Evolutionary conservation across 2,113 vertebrate species (phyloP).

Genomic region (Nematolebias whitei): DNA sequence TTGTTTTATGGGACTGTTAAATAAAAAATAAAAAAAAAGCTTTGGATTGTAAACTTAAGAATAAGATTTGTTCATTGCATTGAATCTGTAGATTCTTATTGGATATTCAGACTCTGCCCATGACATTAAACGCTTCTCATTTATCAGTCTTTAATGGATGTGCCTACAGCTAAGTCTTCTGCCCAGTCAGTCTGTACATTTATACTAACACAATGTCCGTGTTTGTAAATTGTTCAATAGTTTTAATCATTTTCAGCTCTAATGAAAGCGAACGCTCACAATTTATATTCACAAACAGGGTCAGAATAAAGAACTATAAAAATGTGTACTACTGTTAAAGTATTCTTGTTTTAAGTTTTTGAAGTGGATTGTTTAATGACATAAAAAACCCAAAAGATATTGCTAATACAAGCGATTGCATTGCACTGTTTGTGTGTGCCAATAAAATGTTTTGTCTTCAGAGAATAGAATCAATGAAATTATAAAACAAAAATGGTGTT

Average conservation of each 20-base stretch:
- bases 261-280: slow-evolving; percentile 57
- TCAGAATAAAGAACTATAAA: slow-evolving; percentile 25
- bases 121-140: slow-evolving; percentile 14
- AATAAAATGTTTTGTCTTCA: too few species aligned
- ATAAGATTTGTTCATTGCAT: background rate
- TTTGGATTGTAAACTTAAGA: background rate
- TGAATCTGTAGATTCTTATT: background rate
- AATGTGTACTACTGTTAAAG: too few species aligned
- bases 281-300: slow-evolving; percentile 36
- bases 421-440: too few species aligned
- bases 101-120: background rate
- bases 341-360: too few species aligned
- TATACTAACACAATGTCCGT: too few species aligned
- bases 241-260: slow-evolving; percentile 29
- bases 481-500: too few species aligned
- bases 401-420: too few species aligned
- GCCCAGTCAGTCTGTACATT: background rate
- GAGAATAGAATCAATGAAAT: too few species aligned
- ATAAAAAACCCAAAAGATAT: too few species aligned
- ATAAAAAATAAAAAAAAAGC: too few species aligned
- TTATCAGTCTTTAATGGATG: background rate
- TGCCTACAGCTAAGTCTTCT: slow-evolving; percentile 2
- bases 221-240: slow-evolving; percentile 27
- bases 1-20: too few species aligned
- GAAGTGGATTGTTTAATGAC: too few species aligned